These are phyloP conservation scores for Aptenodytes patagonicus DNA, from an alignment of 2,113 vertebrate species.

Conservation along the genomic window DNA sequence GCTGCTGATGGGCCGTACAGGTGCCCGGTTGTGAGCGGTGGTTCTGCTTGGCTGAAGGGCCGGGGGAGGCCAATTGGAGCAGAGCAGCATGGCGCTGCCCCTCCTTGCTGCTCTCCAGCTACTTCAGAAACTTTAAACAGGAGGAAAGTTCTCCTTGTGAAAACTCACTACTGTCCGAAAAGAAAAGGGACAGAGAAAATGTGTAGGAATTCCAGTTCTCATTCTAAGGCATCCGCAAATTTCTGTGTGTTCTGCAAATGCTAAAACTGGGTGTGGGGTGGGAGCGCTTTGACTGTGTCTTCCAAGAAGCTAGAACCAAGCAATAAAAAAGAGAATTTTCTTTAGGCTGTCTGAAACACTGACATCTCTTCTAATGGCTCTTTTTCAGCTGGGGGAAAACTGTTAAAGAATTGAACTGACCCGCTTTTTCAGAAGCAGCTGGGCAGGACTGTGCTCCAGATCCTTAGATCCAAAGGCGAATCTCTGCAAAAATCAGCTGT, in stretches of 20 bases:
- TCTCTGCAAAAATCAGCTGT: neutral
- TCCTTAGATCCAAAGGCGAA: neutral
- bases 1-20: fast-evolving
- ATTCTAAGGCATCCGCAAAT: neutral
- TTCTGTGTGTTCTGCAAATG: neutral
- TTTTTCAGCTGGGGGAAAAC: neutral
- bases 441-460: neutral
- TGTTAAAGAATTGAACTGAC: neutral
- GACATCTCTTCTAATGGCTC: neutral
- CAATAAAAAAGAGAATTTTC: neutral
- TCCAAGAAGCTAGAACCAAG: neutral
- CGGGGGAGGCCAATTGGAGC: fast-evolving
- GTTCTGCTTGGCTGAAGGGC: neutral
- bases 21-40: neutral
- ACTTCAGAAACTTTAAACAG: neutral
- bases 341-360: neutral
- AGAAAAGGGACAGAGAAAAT: neutral
- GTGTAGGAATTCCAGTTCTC: neutral
- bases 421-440: neutral
- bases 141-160: neutral
- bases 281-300: fast-evolving
- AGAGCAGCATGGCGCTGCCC: neutral
- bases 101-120: neutral
- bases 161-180: neutral
- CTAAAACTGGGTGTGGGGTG: neutral